Percentiles rank a stretch among this genome's conserved stretches.
phyloP scores from a whole-genome alignment of 1,140 invertebrate genomes.

The Nephila pilipes region DNA sequence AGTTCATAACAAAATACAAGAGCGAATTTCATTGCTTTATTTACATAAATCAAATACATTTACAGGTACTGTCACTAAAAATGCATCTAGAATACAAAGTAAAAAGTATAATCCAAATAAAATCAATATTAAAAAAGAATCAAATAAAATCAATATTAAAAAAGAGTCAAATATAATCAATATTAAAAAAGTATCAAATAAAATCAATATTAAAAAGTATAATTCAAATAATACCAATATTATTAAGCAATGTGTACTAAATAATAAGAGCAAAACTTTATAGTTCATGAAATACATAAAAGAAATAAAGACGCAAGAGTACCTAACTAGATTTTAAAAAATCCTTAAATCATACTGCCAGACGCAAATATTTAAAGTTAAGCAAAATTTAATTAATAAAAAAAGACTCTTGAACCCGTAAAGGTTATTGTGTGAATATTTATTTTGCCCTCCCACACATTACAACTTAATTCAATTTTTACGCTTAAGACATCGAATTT shows the following conservation, averaged over 20 bases:
- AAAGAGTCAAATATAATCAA: too few species aligned
- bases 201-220: too few species aligned
- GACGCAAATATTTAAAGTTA: slow-evolving; percentile 51
- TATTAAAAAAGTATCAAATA: too few species aligned
- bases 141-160: too few species aligned
- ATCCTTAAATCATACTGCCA: slow-evolving; percentile 16
- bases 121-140: too few species aligned
- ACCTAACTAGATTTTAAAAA: neutral
- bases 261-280: neutral
- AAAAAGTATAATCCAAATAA: too few species aligned
- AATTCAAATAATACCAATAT: neutral
- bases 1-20: too few species aligned
- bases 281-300: neutral
- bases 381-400: slow-evolving; percentile 51
- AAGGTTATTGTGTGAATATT: slow-evolving; percentile 57
- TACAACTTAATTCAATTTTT: slow-evolving; percentile 37
- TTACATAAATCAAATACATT: too few species aligned
- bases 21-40: too few species aligned
- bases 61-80: too few species aligned
- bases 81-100: too few species aligned
- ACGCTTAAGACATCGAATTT: neutral
- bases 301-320: neutral
- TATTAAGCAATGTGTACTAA: neutral
- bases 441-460: slow-evolving; percentile 4
- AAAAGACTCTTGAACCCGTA: neutral